These are phyloP conservation scores for Allolobophora icterica DNA, from an alignment of 2,888 invertebrate genomes.

Conservation along the genomic window DNA sequence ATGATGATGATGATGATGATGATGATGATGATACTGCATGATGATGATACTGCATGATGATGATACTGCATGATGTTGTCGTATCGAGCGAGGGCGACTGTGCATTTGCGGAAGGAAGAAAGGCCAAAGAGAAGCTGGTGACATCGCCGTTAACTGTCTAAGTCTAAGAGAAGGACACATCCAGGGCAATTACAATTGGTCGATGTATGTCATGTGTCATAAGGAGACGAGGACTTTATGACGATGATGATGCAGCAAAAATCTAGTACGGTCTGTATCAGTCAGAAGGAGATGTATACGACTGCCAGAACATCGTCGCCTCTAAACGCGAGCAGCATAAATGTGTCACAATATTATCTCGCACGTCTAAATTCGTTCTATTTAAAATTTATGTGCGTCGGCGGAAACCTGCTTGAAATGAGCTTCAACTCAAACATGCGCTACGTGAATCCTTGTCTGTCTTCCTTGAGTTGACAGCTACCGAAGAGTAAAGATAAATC, in stretches of 20 bases:
- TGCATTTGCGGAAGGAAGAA: neutral
- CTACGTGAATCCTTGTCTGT: neutral
- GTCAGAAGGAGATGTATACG: neutral
- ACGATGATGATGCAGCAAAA: neutral
- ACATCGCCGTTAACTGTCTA: neutral
- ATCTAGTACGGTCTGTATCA: neutral
- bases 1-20: no score
- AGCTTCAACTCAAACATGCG: neutral
- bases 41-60: no score
- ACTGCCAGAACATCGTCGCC: neutral
- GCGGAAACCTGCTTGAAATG: neutral
- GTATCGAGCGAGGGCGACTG: neutral
- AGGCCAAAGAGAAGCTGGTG: neutral
- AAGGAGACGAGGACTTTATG: neutral
- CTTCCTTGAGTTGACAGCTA: neutral
- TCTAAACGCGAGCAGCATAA: neutral
- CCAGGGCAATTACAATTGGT: neutral
- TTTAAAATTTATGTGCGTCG: constrained; percentile 3
- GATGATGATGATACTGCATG: no score
- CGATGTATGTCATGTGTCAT: neutral
- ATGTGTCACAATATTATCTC: neutral
- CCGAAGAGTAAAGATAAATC: neutral
- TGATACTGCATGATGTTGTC: neutral
- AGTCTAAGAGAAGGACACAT: neutral
- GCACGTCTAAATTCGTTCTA: neutral